Conservation (phyloP, 2,113 vertebrate genomes). For the Oncorhynchus mykiss region DNA sequence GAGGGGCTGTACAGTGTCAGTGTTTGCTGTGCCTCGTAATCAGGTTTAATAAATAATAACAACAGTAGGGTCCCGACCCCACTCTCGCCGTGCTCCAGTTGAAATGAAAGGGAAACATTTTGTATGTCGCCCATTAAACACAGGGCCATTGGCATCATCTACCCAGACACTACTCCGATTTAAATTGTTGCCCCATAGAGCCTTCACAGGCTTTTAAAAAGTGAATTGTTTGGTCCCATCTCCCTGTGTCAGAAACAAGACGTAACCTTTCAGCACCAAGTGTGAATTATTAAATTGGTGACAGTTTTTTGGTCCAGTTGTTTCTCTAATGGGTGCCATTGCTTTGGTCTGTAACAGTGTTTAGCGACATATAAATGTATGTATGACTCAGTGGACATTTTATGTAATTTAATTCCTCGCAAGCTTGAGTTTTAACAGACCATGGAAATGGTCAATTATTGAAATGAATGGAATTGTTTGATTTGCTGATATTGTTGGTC, state of each 20-base stretch:
- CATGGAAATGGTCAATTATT: too few species aligned
- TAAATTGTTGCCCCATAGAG: constrained; percentile 9
- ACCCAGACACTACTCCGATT: constrained; percentile 17
- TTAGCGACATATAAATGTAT: background rate
- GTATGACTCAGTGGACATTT: too few species aligned
- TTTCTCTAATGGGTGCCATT: background rate
- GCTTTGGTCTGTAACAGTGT: background rate
- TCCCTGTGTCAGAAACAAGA: constrained; percentile 4
- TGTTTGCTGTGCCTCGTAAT: constrained; percentile 3
- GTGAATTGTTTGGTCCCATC: background rate
- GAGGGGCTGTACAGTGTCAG: constrained; percentile 1
- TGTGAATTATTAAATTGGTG: background rate
- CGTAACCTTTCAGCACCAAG: background rate
- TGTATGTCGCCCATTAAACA: constrained; percentile 21
- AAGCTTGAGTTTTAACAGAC: too few species aligned
- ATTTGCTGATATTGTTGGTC: background rate
- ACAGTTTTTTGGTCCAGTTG: background rate
- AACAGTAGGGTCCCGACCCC: constrained; percentile 32
- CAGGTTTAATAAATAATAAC: constrained; percentile 29
- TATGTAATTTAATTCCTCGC: too few species aligned
- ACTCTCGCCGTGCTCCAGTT: background rate
- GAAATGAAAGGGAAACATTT: constrained; percentile 18
- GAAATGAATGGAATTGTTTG: too few species aligned
- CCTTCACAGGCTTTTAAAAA: constrained; percentile 35
- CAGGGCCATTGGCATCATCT: constrained; percentile 9